phyloP scores from a whole-genome alignment of 2,888 invertebrate genomes.

The Trisateles emortualis region DNA sequence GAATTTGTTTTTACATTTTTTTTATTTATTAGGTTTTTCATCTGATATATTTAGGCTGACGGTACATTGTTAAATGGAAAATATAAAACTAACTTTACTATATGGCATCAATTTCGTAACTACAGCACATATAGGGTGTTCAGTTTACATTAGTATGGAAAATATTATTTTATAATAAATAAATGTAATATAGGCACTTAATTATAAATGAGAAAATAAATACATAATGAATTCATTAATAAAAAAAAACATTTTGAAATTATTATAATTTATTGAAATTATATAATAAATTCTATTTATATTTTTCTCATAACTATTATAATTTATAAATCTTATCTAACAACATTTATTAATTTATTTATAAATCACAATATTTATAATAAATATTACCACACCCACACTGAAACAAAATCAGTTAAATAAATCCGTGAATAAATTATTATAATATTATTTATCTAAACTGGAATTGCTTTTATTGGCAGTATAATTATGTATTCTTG shows the following conservation, averaged over 20 bases:
- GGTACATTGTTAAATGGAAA: conserved; percentile 8
- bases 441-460: background rate
- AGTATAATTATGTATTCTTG: background rate
- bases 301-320: too few relatives aligned
- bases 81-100: conserved; percentile 21
- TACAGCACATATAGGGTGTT: conserved; percentile 14
- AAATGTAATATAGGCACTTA: background rate
- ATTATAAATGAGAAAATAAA: too few relatives aligned
- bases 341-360: too few relatives aligned
- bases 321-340: too few relatives aligned
- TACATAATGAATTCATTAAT: too few relatives aligned
- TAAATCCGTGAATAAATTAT: background rate
- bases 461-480: background rate
- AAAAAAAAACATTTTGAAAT: too few relatives aligned
- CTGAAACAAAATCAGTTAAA: background rate
- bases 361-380: too few relatives aligned
- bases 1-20: conserved; percentile 2
- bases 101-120: conserved; percentile 33
- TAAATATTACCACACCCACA: background rate
- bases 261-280: too few relatives aligned
- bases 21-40: conserved; percentile 6
- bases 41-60: conserved; percentile 11
- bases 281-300: too few relatives aligned
- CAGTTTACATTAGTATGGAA: background rate
- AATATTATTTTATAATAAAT: conserved; percentile 8